Evolutionary conservation across 2,888 invertebrate genomes (phyloP).

Genomic region (Nomada hirtipes): DNA sequence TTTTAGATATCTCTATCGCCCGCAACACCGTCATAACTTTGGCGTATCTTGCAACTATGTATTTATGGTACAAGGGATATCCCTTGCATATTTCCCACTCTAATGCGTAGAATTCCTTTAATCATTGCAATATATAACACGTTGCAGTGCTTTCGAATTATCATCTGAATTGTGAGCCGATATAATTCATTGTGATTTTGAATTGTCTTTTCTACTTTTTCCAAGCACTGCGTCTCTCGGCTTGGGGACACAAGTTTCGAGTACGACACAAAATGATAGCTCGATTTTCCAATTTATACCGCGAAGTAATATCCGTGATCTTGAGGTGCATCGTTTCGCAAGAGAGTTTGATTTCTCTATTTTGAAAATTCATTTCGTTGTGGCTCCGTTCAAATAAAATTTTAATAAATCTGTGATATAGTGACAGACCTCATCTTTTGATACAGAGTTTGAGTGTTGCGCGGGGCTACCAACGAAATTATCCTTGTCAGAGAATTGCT

Average conservation of each 20-base stretch:
- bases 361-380: conserved; percentile 61
- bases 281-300: conserved; percentile 7
- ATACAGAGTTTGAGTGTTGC: conserved; percentile 68
- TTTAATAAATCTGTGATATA: conserved; percentile 83
- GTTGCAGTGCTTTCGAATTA: conserved; percentile 1
- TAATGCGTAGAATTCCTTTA: background rate
- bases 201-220: background rate
- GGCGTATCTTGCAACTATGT: background rate
- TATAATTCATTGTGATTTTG: background rate
- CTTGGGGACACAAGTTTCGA: conserved; percentile 40
- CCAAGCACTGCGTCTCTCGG: conserved; percentile 50
- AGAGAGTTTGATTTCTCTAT: conserved; percentile 5
- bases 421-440: conserved; percentile 78
- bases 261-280: conserved; percentile 21
- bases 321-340: conserved; percentile 6
- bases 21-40: background rate
- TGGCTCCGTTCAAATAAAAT: conserved; percentile 71
- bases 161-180: conserved; percentile 1
- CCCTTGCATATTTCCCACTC: background rate
- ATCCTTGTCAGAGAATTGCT: conserved; percentile 29
- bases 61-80: background rate
- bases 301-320: conserved; percentile 4
- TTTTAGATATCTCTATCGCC: conserved; percentile 12
- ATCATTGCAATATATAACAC: background rate
- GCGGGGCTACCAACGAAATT: conserved; percentile 57